Evolutionary conservation across 53 echinoderm and acorn worm genomes (phyloP).

Genomic region (Luidia sarsii): DNA sequence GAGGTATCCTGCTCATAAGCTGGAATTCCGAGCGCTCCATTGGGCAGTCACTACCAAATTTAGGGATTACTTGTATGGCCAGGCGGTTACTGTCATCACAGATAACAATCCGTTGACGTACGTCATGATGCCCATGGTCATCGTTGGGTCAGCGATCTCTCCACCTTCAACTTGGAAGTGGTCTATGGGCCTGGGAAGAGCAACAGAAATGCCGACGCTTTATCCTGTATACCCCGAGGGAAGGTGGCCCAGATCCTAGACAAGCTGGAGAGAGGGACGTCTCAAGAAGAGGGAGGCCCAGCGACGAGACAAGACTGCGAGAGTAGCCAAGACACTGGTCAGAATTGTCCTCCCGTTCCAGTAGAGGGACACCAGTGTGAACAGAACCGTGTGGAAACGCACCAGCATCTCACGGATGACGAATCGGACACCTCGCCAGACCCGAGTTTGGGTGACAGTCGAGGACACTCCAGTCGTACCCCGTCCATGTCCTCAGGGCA

Average conservation of each 20-base stretch:
- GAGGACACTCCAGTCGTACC: too few species aligned
- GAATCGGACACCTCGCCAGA: too few species aligned
- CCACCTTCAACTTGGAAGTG: not conserved
- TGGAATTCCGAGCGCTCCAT: constrained; percentile 51
- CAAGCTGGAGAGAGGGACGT: not conserved
- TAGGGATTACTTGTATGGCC: constrained; percentile 46
- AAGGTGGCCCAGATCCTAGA: constrained; percentile 27
- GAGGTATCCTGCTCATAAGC: constrained; percentile 52
- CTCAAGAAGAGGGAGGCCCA: too few species aligned
- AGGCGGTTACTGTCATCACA: constrained; percentile 29
- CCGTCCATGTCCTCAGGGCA: too few species aligned
- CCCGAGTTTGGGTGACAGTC: too few species aligned
- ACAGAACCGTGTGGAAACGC: too few species aligned
- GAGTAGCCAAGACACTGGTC: too few species aligned
- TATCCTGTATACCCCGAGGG: constrained; percentile 35
- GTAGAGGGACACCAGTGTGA: too few species aligned
- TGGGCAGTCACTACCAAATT: constrained; percentile 50
- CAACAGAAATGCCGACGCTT: constrained; percentile 14
- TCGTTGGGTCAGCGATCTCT: not conserved
- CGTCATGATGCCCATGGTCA: not conserved
- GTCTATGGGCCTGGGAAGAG: not conserved
- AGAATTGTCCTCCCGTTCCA: too few species aligned
- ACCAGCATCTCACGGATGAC: too few species aligned
- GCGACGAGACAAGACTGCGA: too few species aligned
- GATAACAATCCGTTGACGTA: constrained; percentile 29